These are phyloP conservation scores for Rhabdornis inornatus DNA, from an alignment of 2,113 vertebrate genomes.

Conservation along the genomic window DNA sequence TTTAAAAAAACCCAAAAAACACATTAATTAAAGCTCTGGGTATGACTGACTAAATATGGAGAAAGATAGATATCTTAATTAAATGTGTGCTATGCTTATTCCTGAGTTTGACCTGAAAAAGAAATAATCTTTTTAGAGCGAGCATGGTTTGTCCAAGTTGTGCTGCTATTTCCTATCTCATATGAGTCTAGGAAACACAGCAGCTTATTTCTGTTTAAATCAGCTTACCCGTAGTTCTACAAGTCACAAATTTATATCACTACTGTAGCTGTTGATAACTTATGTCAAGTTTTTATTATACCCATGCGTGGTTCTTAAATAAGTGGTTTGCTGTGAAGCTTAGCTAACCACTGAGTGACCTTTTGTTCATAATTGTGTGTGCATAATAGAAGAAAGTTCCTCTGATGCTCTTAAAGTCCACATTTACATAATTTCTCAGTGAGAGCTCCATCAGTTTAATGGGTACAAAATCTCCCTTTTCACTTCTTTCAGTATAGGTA, in stretches of 20 bases:
- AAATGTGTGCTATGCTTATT: neutral
- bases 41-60: neutral
- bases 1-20: neutral
- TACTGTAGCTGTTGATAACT: neutral
- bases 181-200: neutral
- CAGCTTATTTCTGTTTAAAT: neutral
- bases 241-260: neutral
- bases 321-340: constrained; percentile 20
- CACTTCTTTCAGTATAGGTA: constrained; percentile 30
- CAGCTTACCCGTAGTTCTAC: neutral
- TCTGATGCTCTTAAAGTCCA: constrained; percentile 19
- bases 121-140: fast-evolving
- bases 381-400: constrained; percentile 27
- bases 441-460: constrained; percentile 21
- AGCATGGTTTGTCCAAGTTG: neutral
- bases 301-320: neutral
- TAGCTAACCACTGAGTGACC: constrained; percentile 31
- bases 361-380: neutral
- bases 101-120: neutral
- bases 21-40: neutral
- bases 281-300: neutral
- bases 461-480: constrained; percentile 28
- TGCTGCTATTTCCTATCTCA: neutral
- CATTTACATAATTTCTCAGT: constrained; percentile 65
- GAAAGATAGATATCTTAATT: neutral